phyloP scores from a whole-genome alignment of 2,797 vertebrate genomes.

The Chloroceryle amazona region DNA sequence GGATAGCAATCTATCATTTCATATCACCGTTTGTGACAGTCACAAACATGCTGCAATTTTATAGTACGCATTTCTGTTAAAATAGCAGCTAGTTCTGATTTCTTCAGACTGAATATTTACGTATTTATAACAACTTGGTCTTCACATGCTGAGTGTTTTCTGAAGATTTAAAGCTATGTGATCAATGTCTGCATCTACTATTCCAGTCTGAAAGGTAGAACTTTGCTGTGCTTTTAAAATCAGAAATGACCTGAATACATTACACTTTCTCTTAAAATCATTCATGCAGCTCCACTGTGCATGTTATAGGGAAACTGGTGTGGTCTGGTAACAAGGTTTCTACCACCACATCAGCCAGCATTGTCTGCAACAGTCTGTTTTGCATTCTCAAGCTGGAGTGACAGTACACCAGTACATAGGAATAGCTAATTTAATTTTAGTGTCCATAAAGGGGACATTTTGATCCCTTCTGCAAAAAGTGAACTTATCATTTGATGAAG shows the following conservation, averaged over 20 bases:
- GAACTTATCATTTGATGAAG: neutral
- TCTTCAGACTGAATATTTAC: neutral
- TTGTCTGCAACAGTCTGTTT: neutral
- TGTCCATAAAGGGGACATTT: fast-evolving
- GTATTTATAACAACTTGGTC: neutral
- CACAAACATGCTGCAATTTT: neutral
- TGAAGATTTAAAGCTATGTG: neutral
- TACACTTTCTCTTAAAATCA: neutral
- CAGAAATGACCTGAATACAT: neutral
- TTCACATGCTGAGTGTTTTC: neutral
- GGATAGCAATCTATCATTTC: neutral
- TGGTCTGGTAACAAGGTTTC: neutral
- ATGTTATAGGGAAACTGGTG: neutral
- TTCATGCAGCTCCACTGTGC: neutral
- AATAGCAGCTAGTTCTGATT: neutral
- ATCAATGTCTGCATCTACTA: neutral
- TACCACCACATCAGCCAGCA: neutral
- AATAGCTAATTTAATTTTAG: neutral
- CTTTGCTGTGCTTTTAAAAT: neutral
- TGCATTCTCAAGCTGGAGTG: neutral
- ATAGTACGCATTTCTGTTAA: neutral
- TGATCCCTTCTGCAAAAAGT: neutral
- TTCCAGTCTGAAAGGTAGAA: neutral
- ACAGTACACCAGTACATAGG: too few relatives aligned
- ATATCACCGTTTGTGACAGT: fast-evolving